Evolutionary conservation across 2,797 vertebrate genomes (phyloP), one percentile per base, ranked within the genome.

Genomic region (Neostethus bicornis): DNA sequence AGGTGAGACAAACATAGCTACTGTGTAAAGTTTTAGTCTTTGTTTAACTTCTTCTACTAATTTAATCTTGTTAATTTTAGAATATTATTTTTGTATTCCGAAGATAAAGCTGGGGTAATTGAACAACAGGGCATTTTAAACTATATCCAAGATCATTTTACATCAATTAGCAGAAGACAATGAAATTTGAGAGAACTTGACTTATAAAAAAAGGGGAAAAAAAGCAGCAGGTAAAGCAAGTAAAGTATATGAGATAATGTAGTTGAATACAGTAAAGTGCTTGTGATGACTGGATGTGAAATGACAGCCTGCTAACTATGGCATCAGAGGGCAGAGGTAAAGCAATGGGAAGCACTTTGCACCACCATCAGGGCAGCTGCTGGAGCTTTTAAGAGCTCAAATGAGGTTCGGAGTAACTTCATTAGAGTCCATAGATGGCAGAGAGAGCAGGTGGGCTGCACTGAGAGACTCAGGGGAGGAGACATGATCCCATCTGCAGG

Each of bases 381-480:
- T 23, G 50, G 42, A 74, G 87, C 87, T 89, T 86, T 90, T 88
- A 87, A 79, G 75, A 78, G 81, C 48, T 57, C 65, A 67, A 71
- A 84, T 80, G 73, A 85, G 80, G 51, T 70, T 51, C 64, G 51
- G 67, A 26, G 49, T 84, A 85, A 90, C 81, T 89, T 90, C 83
- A 86, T 91, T 89, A 88, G 74, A 66, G 66, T 75, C 75, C 60
- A 74, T 61, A 45, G 37, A 70, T 51, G 51, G 81, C 57, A 26
- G 59, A 43, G 61, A 75, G 51, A 77, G 60, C 71, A 73, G 79
- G 70, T 83, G 79, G 61, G 53, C 61, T 51, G 58, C 45, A 58
- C 21, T 17, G 38, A 71, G 61, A 20, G 59, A 63, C 66, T 75
- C 46, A 0, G 24, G 57, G 66, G 61, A 74, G 61, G 54, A 51